Evolutionary conservation across 2,888 invertebrate species (phyloP).

Genomic region (Drosophila pseudotakahashii): DNA sequence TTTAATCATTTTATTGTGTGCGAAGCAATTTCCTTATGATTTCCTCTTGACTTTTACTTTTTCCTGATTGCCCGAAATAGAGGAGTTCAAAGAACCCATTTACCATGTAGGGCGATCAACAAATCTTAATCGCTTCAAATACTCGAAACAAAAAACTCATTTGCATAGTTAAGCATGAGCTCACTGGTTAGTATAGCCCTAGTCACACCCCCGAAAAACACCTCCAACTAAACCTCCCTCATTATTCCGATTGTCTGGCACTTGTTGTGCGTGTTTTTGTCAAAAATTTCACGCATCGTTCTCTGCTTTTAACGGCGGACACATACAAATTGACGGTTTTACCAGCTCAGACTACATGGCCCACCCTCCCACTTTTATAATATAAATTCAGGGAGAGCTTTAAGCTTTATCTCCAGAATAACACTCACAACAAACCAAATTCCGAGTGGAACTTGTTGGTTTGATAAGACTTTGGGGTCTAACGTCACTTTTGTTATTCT

Average conservation of each 20-base stretch:
- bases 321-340: slow-evolving; percentile 41
- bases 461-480: slow-evolving; percentile 55
- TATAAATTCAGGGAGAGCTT: slow-evolving; percentile 37
- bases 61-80: slow-evolving; percentile 17
- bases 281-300: slow-evolving; percentile 69
- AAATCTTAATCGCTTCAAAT: slow-evolving; percentile 38
- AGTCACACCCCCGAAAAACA: slow-evolving; percentile 29
- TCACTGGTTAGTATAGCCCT: slow-evolving; percentile 47
- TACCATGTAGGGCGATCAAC: slow-evolving; percentile 7
- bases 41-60: slow-evolving; percentile 38
- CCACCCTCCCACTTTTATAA: neutral
- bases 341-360: slow-evolving; percentile 4
- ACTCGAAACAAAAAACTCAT: slow-evolving; percentile 44
- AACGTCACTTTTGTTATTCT: slow-evolving; percentile 46
- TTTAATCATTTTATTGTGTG: slow-evolving; percentile 40
- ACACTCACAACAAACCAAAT: slow-evolving; percentile 67
- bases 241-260: slow-evolving; percentile 24
- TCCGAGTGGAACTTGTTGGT: slow-evolving; percentile 37
- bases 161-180: slow-evolving; percentile 58
- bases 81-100: slow-evolving; percentile 56
- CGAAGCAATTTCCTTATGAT: slow-evolving; percentile 41
- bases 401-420: slow-evolving; percentile 20
- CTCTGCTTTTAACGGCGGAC: slow-evolving; percentile 40
- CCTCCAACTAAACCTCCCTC: neutral
- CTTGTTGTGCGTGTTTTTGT: slow-evolving; percentile 67